These are phyloP conservation scores for Globia sparganii DNA, from an alignment of 2,888 invertebrate genomes.

Conservation along the genomic window DNA sequence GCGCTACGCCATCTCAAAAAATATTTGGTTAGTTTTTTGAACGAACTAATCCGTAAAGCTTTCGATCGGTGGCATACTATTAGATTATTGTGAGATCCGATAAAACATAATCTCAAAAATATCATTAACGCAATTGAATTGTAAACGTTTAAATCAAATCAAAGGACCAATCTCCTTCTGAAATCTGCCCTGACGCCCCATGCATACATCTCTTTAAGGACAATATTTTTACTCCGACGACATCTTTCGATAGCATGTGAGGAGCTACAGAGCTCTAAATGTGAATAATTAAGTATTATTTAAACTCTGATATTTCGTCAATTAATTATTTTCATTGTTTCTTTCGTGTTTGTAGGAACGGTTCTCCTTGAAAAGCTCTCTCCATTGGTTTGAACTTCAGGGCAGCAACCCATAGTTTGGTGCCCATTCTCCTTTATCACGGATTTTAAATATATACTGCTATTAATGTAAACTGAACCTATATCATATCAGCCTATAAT, in stretches of 20 bases:
- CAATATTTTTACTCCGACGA: neutral
- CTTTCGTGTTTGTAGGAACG: neutral
- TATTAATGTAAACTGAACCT: neutral
- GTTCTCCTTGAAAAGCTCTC: neutral
- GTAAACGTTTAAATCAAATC: neutral
- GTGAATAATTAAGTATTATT: neutral
- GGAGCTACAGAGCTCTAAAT: neutral
- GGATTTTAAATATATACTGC: neutral
- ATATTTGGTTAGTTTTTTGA: constrained; percentile 3
- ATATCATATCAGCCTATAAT: neutral
- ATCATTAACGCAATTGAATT: no score
- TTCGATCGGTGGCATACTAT: neutral
- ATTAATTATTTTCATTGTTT: neutral
- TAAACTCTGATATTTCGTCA: neutral
- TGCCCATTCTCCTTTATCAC: neutral
- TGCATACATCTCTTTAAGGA: neutral
- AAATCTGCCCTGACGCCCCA: neutral
- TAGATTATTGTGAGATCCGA: neutral
- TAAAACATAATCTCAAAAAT: neutral
- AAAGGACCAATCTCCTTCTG: no score
- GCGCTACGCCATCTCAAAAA: constrained; percentile 5
- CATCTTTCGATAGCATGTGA: neutral
- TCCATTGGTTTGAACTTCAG: neutral
- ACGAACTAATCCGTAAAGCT: constrained; percentile 3
- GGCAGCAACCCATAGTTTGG: neutral